phyloP scores from a whole-genome alignment of 2,797 vertebrate genomes.

The Thaleichthys pacificus region DNA sequence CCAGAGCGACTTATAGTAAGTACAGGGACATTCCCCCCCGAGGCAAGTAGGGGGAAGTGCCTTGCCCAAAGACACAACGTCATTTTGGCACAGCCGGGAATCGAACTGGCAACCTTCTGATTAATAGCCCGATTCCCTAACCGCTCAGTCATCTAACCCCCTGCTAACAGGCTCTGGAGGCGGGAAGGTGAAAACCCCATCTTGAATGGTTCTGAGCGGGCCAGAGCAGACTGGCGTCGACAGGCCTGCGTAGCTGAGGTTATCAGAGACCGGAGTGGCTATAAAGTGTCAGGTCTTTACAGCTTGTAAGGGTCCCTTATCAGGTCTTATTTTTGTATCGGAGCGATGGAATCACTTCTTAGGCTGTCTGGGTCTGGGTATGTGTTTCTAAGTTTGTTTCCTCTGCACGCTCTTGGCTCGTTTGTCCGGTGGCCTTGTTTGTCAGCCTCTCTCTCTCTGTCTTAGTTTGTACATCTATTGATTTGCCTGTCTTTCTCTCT shows the following conservation, averaged over 20 bases:
- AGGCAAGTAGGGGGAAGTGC: too few relatives aligned
- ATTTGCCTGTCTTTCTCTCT: not conserved
- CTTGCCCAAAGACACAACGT: too few relatives aligned
- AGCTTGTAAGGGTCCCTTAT: constrained; percentile 40
- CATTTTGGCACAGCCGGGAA: too few relatives aligned
- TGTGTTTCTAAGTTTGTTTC: constrained; percentile 25
- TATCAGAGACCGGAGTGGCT: constrained; percentile 49
- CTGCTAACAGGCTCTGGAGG: constrained; percentile 37
- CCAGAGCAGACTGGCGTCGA: constrained; percentile 16
- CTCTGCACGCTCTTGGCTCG: not conserved
- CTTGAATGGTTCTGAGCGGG: constrained; percentile 27
- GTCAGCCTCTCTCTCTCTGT: not conserved
- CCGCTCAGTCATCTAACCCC: too few relatives aligned
- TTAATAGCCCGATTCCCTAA: too few relatives aligned
- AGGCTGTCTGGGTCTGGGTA: constrained; percentile 22
- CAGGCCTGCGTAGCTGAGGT: constrained; percentile 19
- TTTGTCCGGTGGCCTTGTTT: not conserved
- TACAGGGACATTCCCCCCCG: too few relatives aligned
- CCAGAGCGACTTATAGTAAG: too few relatives aligned
- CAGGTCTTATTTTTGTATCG: constrained; percentile 53
- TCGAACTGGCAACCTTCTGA: too few relatives aligned
- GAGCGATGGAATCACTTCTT: constrained; percentile 40
- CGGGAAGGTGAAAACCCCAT: constrained; percentile 28
- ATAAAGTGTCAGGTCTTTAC: constrained; percentile 55
- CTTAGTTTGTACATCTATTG: not conserved